Evolutionary conservation across 2,113 vertebrate species (phyloP), one percentile per base, ranked within the genome.

Genomic region (Sorex fumeus): DNA sequence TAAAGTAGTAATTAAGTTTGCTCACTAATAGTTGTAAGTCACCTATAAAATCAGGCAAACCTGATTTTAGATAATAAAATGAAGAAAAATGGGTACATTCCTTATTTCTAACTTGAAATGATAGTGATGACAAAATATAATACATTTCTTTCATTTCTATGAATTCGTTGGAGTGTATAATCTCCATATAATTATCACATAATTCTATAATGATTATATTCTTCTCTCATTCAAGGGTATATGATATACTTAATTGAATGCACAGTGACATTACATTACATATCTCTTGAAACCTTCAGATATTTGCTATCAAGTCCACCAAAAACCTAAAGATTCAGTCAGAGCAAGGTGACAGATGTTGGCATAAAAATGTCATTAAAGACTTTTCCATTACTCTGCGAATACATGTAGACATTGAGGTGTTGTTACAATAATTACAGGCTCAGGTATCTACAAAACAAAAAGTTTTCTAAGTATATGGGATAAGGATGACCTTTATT

Each of bases 1-100:
- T 78, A 36, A 87, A 75, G 47, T 66, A 53, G 66, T 83, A 74
- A 70, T 32, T 92, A 81, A 25, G 70, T 43, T 62, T 64, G 28
- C 60, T 81, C 5, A n/a, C 10, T 34, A 53, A n/a, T 60, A 50
- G 71, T 86, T 74, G 18, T 60, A 66, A 93, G 79, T 25, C 66
- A 62, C 27, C 23, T 36, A 66, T 30, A 34, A 21, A 2, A 27
- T 21, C n/a, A n/a, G 8, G 18, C 40, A 91, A 78, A 34, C 6
- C 10, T 32, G 6, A 0, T 88, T 23, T 84, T 53, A 43, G 88
- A 18, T n/a, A 30, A 40, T 0, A 43, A 30, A 71, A n/a, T 71
- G 23, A 18, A 40, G 75, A 36, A 43, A 67, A 57, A 64, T 30
- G 83, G 15, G 82, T 43, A 78, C 64, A 79, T 32, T 91, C 16